A percentile compares a stretch with the other conserved stretches of the same genome.
Evolutionary conservation across 2,113 vertebrate genomes (phyloP).

Genomic region (Cygnus buccinator): DNA sequence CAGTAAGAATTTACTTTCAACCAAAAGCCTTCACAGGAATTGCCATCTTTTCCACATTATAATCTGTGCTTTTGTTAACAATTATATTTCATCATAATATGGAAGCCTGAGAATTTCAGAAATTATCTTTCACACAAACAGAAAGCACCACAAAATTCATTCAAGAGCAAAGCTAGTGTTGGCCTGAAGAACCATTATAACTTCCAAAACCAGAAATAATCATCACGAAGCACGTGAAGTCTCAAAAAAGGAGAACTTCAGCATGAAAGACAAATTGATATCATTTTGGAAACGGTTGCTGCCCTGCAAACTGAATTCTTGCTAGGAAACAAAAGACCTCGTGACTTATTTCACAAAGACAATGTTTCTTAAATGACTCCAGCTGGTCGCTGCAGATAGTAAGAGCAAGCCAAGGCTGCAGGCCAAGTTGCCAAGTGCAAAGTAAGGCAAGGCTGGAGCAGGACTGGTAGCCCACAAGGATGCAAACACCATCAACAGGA

Average conservation of each 20-base stretch:
- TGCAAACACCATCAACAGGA: not conserved
- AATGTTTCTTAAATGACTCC: not conserved
- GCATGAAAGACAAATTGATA: not conserved
- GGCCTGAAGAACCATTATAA: not conserved
- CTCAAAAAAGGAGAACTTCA: not conserved
- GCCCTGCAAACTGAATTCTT: not conserved
- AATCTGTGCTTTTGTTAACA: not conserved
- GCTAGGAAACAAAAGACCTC: not conserved
- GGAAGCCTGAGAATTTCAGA: not conserved
- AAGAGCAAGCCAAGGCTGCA: not conserved
- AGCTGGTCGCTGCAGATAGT: not conserved
- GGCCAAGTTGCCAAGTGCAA: not conserved
- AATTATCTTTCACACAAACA: not conserved
- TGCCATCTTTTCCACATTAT: not conserved
- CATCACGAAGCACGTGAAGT: not conserved
- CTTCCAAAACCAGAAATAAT: constrained; percentile 10
- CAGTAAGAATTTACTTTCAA: not conserved
- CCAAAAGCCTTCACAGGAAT: not conserved
- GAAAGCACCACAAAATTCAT: not conserved
- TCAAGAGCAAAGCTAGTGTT: not conserved
- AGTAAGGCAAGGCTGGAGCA: not conserved
- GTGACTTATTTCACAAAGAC: not conserved
- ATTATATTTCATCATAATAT: not conserved
- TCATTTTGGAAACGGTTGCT: not conserved
- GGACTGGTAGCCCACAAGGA: not conserved